These are phyloP conservation scores for Zosterops pallidus DNA, from an alignment of 2,113 vertebrate genomes.

Conservation along the genomic window DNA sequence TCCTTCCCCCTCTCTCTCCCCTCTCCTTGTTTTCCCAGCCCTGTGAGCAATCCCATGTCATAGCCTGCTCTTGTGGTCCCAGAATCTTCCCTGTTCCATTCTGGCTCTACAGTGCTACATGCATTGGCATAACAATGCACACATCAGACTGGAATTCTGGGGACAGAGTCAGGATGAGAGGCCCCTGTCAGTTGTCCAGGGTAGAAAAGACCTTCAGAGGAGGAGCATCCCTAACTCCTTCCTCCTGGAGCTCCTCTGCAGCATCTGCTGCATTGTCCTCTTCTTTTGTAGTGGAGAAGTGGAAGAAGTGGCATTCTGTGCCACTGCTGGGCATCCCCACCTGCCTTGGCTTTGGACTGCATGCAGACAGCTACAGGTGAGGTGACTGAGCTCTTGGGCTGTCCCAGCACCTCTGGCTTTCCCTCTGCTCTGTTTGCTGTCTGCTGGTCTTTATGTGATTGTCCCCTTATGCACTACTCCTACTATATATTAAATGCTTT, in stretches of 20 bases:
- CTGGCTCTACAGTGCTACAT: neutral
- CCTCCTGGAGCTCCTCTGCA: neutral
- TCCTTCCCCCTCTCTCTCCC: neutral
- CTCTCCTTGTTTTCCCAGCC: neutral
- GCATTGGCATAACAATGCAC: neutral
- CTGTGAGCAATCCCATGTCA: neutral
- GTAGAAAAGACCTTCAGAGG: neutral
- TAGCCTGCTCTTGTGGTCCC: neutral
- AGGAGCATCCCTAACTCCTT: neutral
- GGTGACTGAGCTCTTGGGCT: neutral
- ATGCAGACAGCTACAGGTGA: conserved; percentile 86
- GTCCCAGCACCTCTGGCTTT: neutral
- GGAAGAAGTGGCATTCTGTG: conserved; percentile 80
- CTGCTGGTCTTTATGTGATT: neutral
- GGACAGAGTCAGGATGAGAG: neutral
- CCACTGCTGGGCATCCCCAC: conserved; percentile 85
- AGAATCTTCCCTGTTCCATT: neutral
- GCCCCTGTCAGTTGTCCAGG: neutral
- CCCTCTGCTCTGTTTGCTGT: neutral
- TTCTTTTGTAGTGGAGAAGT: conserved; percentile 84
- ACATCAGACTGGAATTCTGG: neutral
- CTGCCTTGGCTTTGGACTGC: conserved; percentile 86
- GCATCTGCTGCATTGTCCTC: neutral
- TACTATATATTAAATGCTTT: neutral
- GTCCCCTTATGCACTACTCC: neutral